These are phyloP conservation scores for Agrotis puta DNA, from an alignment of 2,888 invertebrate genomes.

Conservation along the genomic window DNA sequence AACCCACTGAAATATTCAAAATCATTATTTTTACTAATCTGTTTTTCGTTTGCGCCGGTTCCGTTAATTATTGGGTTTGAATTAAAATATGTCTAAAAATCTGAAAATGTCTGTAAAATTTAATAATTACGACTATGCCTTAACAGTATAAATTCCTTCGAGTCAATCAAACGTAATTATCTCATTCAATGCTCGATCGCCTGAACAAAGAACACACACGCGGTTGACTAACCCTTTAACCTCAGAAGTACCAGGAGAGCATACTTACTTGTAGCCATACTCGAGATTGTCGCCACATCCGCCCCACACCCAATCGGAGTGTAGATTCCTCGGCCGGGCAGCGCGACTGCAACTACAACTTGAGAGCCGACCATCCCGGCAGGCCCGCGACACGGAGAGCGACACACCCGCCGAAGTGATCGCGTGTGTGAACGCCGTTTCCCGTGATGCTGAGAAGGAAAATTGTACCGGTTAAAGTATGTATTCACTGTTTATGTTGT, in stretches of 20 bases:
- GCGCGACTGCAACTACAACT: constrained; percentile 97
- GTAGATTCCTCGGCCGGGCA: constrained; percentile 95
- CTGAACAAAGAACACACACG: constrained; percentile 2
- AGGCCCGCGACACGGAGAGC: constrained; percentile 96
- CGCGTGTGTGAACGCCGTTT: constrained; percentile 98
- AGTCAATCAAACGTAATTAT: neutral
- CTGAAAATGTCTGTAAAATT: no score
- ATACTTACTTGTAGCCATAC: constrained; percentile 96
- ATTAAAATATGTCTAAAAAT: no score
- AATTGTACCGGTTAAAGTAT: constrained; percentile 14
- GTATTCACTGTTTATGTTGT: constrained; percentile 34
- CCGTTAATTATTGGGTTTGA: no score
- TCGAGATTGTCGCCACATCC: constrained; percentile 99
- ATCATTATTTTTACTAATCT: no score
- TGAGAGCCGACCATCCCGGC: constrained; percentile 96
- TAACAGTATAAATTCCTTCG: neutral
- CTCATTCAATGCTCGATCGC: neutral
- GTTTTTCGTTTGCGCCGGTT: no score
- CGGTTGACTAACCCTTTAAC: constrained; percentile 43
- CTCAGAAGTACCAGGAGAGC: constrained; percentile 52
- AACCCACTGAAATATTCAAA: no score
- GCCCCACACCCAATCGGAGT: constrained; percentile 99
- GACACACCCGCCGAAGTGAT: constrained; percentile 97
- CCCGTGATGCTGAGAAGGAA: constrained; percentile 93
- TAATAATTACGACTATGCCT: no score